Conservation (phyloP, 1,140 invertebrate genomes). For the Teleogryllus occipitalis region DNA sequence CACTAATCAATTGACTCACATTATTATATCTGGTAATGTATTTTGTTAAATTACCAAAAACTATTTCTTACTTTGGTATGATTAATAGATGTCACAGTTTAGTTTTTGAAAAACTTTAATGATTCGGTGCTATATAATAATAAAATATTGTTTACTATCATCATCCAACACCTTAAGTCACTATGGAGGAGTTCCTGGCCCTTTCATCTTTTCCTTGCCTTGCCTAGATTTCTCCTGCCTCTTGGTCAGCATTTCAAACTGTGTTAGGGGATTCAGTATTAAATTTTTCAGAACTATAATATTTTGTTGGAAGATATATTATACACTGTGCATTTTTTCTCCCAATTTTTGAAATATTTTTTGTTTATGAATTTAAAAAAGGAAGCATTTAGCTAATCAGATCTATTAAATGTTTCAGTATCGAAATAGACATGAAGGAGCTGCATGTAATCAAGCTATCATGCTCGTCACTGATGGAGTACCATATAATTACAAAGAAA, state of each 20-base stretch:
- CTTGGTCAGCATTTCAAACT: background rate
- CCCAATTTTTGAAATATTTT: background rate
- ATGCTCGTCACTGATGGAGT: constrained; percentile 98
- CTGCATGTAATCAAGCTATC: constrained; percentile 83
- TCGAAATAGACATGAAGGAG: constrained; percentile 33
- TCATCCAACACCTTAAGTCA: too few species aligned
- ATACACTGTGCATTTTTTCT: background rate
- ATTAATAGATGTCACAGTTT: too few species aligned
- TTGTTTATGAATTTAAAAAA: background rate
- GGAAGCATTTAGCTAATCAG: background rate
- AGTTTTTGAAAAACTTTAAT: too few species aligned
- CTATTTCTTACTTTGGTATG: too few species aligned
- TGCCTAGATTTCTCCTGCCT: too few species aligned
- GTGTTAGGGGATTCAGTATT: background rate
- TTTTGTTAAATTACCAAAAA: constrained; percentile 24
- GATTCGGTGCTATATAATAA: too few species aligned
- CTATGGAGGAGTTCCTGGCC: too few species aligned
- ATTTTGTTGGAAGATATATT: constrained; percentile 9
- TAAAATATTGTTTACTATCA: too few species aligned
- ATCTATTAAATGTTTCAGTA: constrained; percentile 26
- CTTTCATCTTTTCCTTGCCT: too few species aligned
- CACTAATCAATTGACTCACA: background rate
- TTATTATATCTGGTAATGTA: too few species aligned
- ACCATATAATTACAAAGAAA: constrained; percentile 83
- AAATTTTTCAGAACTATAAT: constrained; percentile 8